A percentile compares a stretch with the other conserved stretches of the same genome.
Conservation (phyloP, 2,888 invertebrate genomes). For the Galeopsomyia nigrocyanea region DNA sequence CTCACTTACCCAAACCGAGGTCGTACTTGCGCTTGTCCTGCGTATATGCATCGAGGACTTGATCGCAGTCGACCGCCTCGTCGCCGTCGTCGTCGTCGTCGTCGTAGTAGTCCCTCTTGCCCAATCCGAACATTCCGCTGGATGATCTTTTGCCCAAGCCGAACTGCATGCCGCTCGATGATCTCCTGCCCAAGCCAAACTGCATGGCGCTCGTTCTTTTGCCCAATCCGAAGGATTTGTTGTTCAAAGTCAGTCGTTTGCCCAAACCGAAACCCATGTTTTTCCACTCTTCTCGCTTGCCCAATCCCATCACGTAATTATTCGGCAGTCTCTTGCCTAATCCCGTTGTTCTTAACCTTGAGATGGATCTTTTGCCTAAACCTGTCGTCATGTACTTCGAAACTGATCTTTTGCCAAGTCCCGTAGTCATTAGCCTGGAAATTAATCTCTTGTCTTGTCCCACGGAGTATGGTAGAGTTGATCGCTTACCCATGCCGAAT, state of each 20-base stretch:
- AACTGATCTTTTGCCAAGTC: too few relatives aligned
- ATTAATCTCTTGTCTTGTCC: too few relatives aligned
- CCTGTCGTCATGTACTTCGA: too few relatives aligned
- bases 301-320: slow-evolving; percentile 8
- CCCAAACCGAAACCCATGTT: neutral
- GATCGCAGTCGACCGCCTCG: slow-evolving; percentile 4
- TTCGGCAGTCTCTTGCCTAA: neutral
- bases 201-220: slow-evolving; percentile 73
- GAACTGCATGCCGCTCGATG: neutral
- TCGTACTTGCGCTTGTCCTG: slow-evolving; percentile 71
- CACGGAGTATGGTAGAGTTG: too few relatives aligned
- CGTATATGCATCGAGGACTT: slow-evolving; percentile 15
- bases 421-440: too few relatives aligned
- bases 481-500: too few relatives aligned
- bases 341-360: too few relatives aligned
- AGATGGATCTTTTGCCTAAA: too few relatives aligned
- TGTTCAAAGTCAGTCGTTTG: neutral
- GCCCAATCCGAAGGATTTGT: slow-evolving; percentile 76
- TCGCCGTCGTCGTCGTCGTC: slow-evolving; percentile 10
- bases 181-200: slow-evolving; percentile 74
- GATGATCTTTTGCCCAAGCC: neutral
- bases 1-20: slow-evolving; percentile 73
- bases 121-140: slow-evolving; percentile 55
- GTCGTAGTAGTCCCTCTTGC: slow-evolving; percentile 55
- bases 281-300: too few relatives aligned